Percentiles rank a stretch among this genome's conserved stretches.
These are phyloP conservation scores for Leptopilina clavipes DNA, from an alignment of 1,140 invertebrate species.

Conservation along the genomic window DNA sequence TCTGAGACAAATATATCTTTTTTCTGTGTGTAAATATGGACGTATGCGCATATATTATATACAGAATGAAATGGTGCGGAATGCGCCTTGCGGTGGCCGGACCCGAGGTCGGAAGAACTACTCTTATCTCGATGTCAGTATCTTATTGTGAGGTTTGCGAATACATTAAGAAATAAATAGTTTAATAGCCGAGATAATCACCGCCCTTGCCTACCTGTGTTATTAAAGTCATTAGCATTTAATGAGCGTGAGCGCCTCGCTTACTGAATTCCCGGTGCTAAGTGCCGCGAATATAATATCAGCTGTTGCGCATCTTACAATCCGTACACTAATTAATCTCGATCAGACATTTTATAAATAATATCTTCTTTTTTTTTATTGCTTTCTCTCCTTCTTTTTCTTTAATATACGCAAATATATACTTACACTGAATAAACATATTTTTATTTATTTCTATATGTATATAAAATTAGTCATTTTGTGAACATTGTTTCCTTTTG, in stretches of 20 bases:
- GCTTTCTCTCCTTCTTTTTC: neutral
- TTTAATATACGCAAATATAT: neutral
- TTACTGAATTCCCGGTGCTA: constrained; percentile 29
- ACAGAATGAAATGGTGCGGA: constrained; percentile 8
- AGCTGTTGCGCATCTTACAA: constrained; percentile 21
- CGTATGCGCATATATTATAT: neutral
- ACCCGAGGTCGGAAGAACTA: constrained; percentile 23
- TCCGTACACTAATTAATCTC: neutral
- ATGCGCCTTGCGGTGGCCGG: neutral
- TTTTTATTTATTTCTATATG: too few species aligned
- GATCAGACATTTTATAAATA: neutral
- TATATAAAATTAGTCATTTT: too few species aligned
- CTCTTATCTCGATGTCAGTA: constrained; percentile 33
- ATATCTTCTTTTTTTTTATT: neutral
- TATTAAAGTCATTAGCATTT: constrained; percentile 47
- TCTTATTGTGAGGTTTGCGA: constrained; percentile 22
- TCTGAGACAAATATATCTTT: too few species aligned
- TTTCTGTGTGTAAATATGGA: neutral
- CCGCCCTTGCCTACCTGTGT: constrained; percentile 41
- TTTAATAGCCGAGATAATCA: constrained; percentile 43
- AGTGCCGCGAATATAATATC: constrained; percentile 33
- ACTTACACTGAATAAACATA: neutral
- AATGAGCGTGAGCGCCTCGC: constrained; percentile 39
- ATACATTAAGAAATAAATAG: constrained; percentile 34
- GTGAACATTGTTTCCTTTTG: too few species aligned